phyloP scores from a whole-genome alignment of 2,888 invertebrate species.

The Portevinia maculata region DNA sequence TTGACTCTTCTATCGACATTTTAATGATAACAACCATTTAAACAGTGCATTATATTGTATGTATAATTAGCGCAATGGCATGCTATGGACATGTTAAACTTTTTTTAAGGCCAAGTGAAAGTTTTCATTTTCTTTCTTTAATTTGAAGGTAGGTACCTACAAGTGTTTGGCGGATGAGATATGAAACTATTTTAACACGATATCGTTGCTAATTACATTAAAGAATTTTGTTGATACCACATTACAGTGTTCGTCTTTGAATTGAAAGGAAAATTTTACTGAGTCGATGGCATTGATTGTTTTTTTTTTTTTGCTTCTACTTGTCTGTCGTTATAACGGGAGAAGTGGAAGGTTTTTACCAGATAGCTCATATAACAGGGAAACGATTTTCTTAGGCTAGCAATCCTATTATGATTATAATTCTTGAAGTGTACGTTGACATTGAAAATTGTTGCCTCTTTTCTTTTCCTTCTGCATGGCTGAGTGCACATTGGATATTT shows the following conservation, averaged over 20 bases:
- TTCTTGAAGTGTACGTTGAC: constrained; percentile 70
- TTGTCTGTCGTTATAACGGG: constrained; percentile 53
- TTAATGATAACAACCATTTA: constrained; percentile 58
- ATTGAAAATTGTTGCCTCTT: constrained; percentile 51
- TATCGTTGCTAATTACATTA: constrained; percentile 41
- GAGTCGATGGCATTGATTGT: constrained; percentile 61
- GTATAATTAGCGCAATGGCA: constrained; percentile 59
- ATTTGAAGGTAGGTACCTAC: constrained; percentile 26
- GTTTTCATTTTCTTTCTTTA: constrained; percentile 36
- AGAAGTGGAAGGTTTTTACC: constrained; percentile 62
- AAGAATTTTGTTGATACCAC: constrained; percentile 33
- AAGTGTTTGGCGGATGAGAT: too few species aligned
- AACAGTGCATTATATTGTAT: too few species aligned
- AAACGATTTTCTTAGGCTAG: constrained; percentile 45
- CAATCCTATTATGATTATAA: constrained; percentile 73
- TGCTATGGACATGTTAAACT: constrained; percentile 39
- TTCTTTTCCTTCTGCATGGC: constrained; percentile 22
- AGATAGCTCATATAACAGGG: constrained; percentile 61
- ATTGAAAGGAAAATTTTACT: constrained; percentile 67
- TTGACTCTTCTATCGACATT: constrained; percentile 46
- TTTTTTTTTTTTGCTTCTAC: constrained; percentile 30
- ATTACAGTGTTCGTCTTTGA: constrained; percentile 44
- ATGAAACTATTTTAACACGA: constrained; percentile 29
- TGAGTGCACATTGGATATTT: constrained; percentile 34
- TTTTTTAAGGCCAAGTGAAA: constrained; percentile 64